Base-by-base conservation (phyloP, 2,888 invertebrate species). In the Globia sparganii region DNA sequence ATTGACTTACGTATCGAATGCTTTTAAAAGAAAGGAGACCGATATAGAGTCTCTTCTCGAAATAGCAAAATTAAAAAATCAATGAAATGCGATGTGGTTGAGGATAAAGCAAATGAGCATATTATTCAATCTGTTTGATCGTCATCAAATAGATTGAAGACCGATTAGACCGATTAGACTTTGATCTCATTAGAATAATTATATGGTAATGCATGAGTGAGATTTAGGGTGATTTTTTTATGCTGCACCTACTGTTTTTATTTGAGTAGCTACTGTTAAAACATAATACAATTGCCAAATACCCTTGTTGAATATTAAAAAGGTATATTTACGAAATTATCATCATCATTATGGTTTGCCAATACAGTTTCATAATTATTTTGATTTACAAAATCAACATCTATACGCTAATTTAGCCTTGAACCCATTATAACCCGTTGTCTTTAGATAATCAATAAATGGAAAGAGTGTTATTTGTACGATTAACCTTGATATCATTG, bases 141-240 rank as follows among this genome's bases (percentile, higher is more conserved):
- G 6, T 13, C 9, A 40, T 53, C 25, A 59, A 76, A 58, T 37
- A 46, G 15, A 18, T 28, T 79, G 25, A 69, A 37, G 21, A 59
- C 4, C n/a, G 46, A 58, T 46, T n/a, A 37, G 21, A 59, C 4
- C n/a, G 46, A 58, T 46, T n/a, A 65, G 13, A 79, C 68, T 61
- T 66, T 66, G n/a, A 59, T 66, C 58, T 28, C 31, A 79, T 61
- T 43, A 79, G 8, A 34, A 64, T 49, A 46, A 61, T n/a, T 40
- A 25, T 11, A 49, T 2, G 11, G 11, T 18, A 37, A 18, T 37
- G 18, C 21, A 15, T 62, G 49, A 53, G 40, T 18, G 15, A 18
- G 28, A 4, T 40, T 72, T 49, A 53, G 25, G 18, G 25, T 40
- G 37, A n/a, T 72, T 37, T 49, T 49, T 21, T 28, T 37, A 28